Evolutionary conservation across 2,113 vertebrate species (phyloP).

Genomic region (Nycticryphes semicollaris): DNA sequence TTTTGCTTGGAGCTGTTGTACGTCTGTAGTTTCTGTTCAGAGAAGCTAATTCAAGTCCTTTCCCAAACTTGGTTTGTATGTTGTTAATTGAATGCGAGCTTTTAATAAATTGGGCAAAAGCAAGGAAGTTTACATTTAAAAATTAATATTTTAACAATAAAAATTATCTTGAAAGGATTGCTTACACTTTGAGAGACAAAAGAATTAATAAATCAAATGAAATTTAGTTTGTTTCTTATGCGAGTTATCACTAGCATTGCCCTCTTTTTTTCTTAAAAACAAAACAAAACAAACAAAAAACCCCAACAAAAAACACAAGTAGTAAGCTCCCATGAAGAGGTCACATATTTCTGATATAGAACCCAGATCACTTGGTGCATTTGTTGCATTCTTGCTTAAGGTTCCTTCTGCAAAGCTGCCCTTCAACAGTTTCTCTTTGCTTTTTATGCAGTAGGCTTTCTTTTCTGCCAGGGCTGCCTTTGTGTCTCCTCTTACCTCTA

Average conservation of each 20-base stretch:
- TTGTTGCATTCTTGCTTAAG: neutral
- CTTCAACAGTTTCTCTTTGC: neutral
- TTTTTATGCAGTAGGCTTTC: neutral
- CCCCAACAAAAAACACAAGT: neutral
- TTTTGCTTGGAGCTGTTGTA: conserved; percentile 47
- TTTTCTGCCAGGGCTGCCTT: neutral
- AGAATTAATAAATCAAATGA: neutral
- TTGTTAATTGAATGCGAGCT: conserved; percentile 22
- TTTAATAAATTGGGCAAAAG: conserved; percentile 1
- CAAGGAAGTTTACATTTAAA: neutral
- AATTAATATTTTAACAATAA: neutral
- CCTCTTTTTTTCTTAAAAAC: neutral
- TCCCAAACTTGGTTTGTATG: conserved; percentile 16
- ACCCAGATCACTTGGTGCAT: neutral
- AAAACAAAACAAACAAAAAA: no score
- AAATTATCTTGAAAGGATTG: neutral
- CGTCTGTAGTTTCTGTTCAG: neutral
- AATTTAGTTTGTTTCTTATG: neutral
- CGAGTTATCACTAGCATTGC: neutral
- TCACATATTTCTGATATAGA: neutral
- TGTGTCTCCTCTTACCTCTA: neutral
- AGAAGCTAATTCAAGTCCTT: conserved; percentile 17
- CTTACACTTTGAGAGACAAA: neutral
- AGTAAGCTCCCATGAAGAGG: neutral
- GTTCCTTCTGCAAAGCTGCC: neutral